phyloP scores from a whole-genome alignment of 2,113 vertebrate species.

The Burhinus oedicnemus region DNA sequence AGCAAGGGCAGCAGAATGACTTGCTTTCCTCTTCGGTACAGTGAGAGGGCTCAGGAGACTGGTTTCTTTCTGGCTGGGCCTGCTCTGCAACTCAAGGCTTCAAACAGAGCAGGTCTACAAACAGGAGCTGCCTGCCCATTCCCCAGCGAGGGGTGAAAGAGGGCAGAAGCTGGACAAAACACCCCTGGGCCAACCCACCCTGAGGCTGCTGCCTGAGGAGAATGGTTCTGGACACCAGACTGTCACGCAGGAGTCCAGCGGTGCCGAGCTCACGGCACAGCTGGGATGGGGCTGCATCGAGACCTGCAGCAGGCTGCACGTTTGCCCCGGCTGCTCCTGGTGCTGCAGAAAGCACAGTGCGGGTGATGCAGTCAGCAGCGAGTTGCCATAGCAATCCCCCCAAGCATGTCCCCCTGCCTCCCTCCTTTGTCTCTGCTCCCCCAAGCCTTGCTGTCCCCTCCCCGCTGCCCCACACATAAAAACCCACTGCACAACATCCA shows the following conservation, averaged over 20 bases:
- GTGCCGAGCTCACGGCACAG: accelerated
- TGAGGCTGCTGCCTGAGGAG: not conserved
- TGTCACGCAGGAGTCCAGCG: accelerated
- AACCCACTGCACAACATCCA: not conserved
- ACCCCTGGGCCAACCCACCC: not conserved
- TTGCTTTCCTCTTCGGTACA: not conserved
- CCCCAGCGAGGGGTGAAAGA: accelerated
- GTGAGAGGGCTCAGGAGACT: not conserved
- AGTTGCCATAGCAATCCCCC: slow-evolving; percentile 65
- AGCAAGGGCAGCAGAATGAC: not conserved
- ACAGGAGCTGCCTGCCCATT: not conserved
- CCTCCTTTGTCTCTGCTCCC: not conserved
- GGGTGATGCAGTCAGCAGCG: not conserved
- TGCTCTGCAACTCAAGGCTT: not conserved
- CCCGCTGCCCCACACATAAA: accelerated
- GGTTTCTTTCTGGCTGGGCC: not conserved
- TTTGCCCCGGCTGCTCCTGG: not conserved
- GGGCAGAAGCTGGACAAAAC: not conserved
- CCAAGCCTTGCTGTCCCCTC: not conserved
- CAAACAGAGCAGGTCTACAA: not conserved
- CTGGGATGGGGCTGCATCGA: accelerated
- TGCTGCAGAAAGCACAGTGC: not conserved
- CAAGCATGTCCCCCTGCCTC: slow-evolving; percentile 11
- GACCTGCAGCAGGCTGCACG: not conserved
- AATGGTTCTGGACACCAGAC: accelerated